Base-by-base conservation (phyloP, 1,140 invertebrate species). In the Tetragnatha versicolor region DNA sequence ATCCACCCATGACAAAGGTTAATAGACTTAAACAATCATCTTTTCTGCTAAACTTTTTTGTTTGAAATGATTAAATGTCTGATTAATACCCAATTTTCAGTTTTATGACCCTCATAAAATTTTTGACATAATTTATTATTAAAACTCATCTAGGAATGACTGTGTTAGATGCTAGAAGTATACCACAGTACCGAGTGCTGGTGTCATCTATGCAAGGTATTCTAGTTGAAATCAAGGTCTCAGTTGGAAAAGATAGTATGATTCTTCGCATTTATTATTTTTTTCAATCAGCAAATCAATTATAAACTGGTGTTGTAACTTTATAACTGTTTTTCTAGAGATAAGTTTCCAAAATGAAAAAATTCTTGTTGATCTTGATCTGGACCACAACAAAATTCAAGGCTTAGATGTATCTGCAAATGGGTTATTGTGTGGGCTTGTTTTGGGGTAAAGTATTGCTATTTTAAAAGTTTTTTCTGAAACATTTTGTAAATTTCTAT, bases 261-360 rank as follows among this genome's bases (percentile, higher is more conserved):
- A n/a, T n/a, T n/a, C n/a, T n/a, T 22, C 22, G 49, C 49, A 14
- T 47, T 37, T 12, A 1, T n/a, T 31, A 69, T 33, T 35, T 22
- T 10, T 72, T 17, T 39, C 6, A 42, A 27, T n/a, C n/a, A 22
- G 2, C 10, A 60, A 2, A 60, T n/a, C 33, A 31, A 10, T 29
- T 29, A 63, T 29, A 60, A 3, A n/a, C n/a, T n/a, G n/a, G n/a
- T n/a, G n/a, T n/a, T n/a, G n/a, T n/a, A n/a, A n/a, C n/a, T n/a
- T n/a, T n/a, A n/a, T n/a, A n/a, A n/a, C n/a, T 31, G 0, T 66
- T 70, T 37, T 70, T 22, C 14, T 31, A 77, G 73, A 77, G 31
- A 77, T 77, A 37, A 77, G 53, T 20, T 77, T 77, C 45, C 73
- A 77, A 20, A 60, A 77, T 77, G 73, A 77, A 39, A 63, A 49